Evolutionary conservation across 2,113 vertebrate genomes (phyloP), one percentile per base, ranked within the genome.

Genomic region (Nyctibius bracteatus): DNA sequence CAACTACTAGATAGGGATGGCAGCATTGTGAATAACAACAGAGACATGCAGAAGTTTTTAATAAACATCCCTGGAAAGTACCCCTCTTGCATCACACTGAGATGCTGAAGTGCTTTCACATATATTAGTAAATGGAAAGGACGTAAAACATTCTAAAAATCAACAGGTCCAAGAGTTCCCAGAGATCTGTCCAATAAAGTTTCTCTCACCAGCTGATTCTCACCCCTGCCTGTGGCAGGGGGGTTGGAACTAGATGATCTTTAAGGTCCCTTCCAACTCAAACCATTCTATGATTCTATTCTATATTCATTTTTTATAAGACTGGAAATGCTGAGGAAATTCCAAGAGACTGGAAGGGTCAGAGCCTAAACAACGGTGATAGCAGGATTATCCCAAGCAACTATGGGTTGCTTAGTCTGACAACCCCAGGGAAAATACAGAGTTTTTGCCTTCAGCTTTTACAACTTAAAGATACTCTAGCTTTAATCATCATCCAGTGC

Each of bases 141-240:
- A 71, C 1, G 8, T 37, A 47, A 94, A 95, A 70, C 3, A 25
- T 68, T 79, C 75, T 30, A 31, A 72, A 91, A 94, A 91, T 74
- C 77, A 92, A 63, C 84, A 75, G 24, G 19, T 65, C 73, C 44
- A 41, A 75, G 28, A 67, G 41, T 79, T 96, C 73, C 65, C 73
- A 89, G 91, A 87, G 47, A 68, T 87, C 47, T 39, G 44, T 23
- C 65, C 67, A 46, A 30, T 37, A 43, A 89, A 70, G n/a, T 82
- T 95, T 85, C 84, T 85, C 84, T 75, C 77, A 72, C 30, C 63
- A 92, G 68, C 35, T 81, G 90, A 90, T n/a, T n/a, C n/a, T n/a
- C n/a, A n/a, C n/a, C n/a, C n/a, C n/a, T n/a, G n/a, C n/a, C n/a
- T n/a, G n/a, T n/a, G n/a, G n/a, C n/a, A n/a, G n/a, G n/a, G n/a